Evolutionary conservation across 2,888 invertebrate species (phyloP), one percentile per base, ranked within the genome.

Genomic region (Saturnia japonica): DNA sequence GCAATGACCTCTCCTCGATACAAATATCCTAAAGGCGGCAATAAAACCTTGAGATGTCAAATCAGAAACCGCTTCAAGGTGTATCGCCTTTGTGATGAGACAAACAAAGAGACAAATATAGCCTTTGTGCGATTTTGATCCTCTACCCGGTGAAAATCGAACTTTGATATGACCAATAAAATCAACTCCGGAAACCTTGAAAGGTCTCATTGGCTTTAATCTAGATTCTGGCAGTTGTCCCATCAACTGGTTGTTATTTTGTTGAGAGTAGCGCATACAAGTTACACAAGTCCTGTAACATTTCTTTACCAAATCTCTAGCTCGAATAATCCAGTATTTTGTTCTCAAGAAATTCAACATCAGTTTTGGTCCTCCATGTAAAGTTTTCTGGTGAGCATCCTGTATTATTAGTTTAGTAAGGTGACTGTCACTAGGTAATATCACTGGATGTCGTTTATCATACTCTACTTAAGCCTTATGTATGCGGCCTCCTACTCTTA

Each of bases 61-160:
- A 19, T 77, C 77, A 1, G 73, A 73, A 1, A 83, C 83, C 0
- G 76, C 73, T 68, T 85, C 84, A 0, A 84, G 42, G 54, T 82
- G 82, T 1, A 81, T 72, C 0, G 82, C 82, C n/a, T 75, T 75
- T 0, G 78, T 78, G 0, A 72, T 72, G 73, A 75, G 73, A 57
- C n/a, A n/a, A n/a, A n/a, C n/a, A n/a, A n/a, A n/a, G n/a, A n/a
- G n/a, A n/a, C n/a, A n/a, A n/a, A n/a, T 81, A 82, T 8, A 76
- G 19, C 75, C 74, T 22, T 78, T 78, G 4, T 43, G 68, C 3
- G 74, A 28, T 25, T 73, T 71, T 22, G 70, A 57, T 1, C 76
- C 76, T 57, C 81, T 68, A 0, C 76, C 74, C 1, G 71, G 73
- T 3, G 70, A 71, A 16, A 71, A 69, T 70, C 72, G 64, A 1